Evolutionary conservation across 2,888 invertebrate genomes (phyloP), one percentile per base, ranked within the genome.

Genomic region (Amiota minor): DNA sequence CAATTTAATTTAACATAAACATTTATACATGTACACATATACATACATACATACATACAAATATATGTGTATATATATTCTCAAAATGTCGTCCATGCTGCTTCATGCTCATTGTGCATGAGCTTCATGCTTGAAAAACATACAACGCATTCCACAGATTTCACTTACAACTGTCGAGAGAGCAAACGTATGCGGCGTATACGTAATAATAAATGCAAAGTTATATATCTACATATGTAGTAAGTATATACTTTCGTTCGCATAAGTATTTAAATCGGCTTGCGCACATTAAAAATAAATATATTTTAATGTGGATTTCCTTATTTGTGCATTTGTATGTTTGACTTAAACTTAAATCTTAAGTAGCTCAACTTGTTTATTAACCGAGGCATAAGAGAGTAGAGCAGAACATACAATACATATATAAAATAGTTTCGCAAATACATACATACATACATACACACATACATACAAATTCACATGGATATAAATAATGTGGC

Each of bases 281-380:
- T 53, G 53, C 12, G 53, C 53, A 53, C 62, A 68, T 50, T 50
- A 68, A 68, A 68, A 68, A 62, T 55, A 18, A 16, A 46, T 64
- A 45, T 64, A 46, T 64, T 64, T 64, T n/a, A 45, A 64, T 64
- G 45, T n/a, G 35, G 23, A 35, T 35, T 23, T 45, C n/a, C 23
- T 12, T 35, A 62, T n/a, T 11, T 62, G 9, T 8, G 23, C 16
- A n/a, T 53, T 23, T 20, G 23, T 53, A 23, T 35, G 35, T 9
- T 1, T 35, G 35, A 35, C n/a, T 35, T 12, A 20, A 83, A 84
- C 82, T 83, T 83, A 81, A 83, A 80, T 83, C 84, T 83, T 83
- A 83, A 83, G 83, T 84, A 83, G 83, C 84, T 83, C 82, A 84
- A 84, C 83, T 83, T 84, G 84, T 83, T 82, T 83, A 84, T 83